Evolutionary conservation across 2,797 vertebrate species (phyloP).

Genomic region (Neostethus bicornis): DNA sequence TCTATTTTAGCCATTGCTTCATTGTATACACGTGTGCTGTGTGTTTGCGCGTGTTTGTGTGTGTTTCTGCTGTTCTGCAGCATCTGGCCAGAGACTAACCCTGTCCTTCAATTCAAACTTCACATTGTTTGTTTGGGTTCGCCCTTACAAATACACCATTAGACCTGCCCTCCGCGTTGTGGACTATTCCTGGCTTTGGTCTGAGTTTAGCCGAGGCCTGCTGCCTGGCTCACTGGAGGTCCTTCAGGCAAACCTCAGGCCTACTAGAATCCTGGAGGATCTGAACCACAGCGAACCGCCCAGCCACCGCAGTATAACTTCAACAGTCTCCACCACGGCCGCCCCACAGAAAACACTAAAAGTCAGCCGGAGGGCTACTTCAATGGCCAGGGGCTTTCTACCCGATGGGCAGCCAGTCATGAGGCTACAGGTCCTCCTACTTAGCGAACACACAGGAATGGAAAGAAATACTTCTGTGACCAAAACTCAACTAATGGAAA

Average conservation of each 20-base stretch:
- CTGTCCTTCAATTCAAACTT: slow-evolving; percentile 58
- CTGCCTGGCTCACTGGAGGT: slow-evolving; percentile 71
- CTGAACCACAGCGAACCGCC: slow-evolving; percentile 65
- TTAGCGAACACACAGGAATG: slow-evolving; percentile 59
- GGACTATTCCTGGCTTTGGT: slow-evolving; percentile 69
- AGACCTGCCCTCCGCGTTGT: slow-evolving; percentile 53
- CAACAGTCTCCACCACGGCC: slow-evolving; percentile 54
- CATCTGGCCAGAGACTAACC: slow-evolving; percentile 56
- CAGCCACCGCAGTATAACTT: slow-evolving; percentile 68
- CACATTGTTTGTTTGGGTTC: slow-evolving; percentile 76
- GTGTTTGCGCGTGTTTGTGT: slow-evolving; percentile 59
- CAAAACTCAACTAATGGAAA: slow-evolving; percentile 35
- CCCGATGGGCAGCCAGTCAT: slow-evolving; percentile 40
- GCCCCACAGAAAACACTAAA: slow-evolving; percentile 51
- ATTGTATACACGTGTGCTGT: slow-evolving; percentile 42
- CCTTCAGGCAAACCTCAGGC: slow-evolving; percentile 72
- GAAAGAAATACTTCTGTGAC: slow-evolving; percentile 43
- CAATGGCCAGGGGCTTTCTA: slow-evolving; percentile 26
- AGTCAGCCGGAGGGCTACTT: slow-evolving; percentile 54
- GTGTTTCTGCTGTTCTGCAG: slow-evolving; percentile 58
- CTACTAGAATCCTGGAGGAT: slow-evolving; percentile 72
- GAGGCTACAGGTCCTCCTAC: slow-evolving; percentile 65
- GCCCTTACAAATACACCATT: slow-evolving; percentile 76
- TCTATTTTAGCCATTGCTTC: slow-evolving; percentile 66
- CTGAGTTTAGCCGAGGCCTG: slow-evolving; percentile 69